Percentiles rank a stretch among this genome's conserved stretches.
Evolutionary conservation across 2,113 vertebrate genomes (phyloP).

Genomic region (Pygoscelis adeliae): DNA sequence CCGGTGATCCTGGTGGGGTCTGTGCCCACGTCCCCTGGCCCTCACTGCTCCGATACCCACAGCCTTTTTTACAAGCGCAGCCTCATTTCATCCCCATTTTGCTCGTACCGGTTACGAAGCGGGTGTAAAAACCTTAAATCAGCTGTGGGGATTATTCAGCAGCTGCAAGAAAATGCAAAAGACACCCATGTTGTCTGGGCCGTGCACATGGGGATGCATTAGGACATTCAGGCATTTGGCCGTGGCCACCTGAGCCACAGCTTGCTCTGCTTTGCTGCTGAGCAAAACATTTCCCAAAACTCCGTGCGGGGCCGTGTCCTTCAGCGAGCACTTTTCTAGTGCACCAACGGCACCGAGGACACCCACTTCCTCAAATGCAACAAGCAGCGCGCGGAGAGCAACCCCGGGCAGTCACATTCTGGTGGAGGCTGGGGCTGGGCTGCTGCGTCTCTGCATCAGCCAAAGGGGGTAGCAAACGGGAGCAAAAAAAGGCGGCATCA

Average conservation of each 20-base stretch:
- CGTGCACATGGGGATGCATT: fast-evolving
- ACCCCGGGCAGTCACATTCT: background rate
- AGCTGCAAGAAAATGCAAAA: background rate
- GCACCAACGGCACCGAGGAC: background rate
- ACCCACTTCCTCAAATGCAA: conserved; percentile 74
- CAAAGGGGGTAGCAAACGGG: background rate
- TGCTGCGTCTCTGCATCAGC: fast-evolving
- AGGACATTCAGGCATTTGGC: background rate
- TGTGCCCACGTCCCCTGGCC: background rate
- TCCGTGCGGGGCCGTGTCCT: background rate
- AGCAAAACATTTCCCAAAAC: background rate
- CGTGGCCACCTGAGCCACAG: background rate
- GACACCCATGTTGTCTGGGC: fast-evolving
- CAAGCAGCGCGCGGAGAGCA: background rate
- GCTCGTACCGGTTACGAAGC: fast-evolving
- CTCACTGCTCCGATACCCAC: background rate
- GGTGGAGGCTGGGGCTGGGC: background rate
- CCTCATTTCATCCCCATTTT: background rate
- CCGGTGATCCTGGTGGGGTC: background rate
- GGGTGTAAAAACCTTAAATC: background rate
- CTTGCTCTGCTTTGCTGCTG: background rate
- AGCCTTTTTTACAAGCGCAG: background rate
- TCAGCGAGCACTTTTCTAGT: background rate
- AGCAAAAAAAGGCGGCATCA: fast-evolving
- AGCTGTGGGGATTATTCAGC: background rate